phyloP scores from a whole-genome alignment of 2,888 invertebrate species.

The Zhuqinia jingwanae region DNA sequence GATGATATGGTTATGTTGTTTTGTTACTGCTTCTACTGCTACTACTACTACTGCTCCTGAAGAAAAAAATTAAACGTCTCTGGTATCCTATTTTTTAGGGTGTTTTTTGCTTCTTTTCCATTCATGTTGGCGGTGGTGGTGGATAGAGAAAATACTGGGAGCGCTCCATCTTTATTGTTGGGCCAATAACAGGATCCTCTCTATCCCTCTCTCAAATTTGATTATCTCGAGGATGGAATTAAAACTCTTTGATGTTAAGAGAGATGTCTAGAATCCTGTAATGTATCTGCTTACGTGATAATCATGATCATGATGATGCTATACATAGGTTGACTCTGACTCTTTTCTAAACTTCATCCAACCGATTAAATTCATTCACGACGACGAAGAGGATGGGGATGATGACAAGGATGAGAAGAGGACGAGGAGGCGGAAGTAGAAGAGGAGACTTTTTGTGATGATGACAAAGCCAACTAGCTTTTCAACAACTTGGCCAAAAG shows the following conservation, averaged over 20 bases:
- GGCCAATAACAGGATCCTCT: slow-evolving; percentile 60
- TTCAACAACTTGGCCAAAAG: no score
- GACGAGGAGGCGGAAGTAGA: no score
- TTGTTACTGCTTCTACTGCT: no score
- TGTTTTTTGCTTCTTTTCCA: not conserved
- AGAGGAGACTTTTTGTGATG: slow-evolving; percentile 8
- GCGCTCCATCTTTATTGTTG: slow-evolving; percentile 40
- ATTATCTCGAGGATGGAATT: slow-evolving; percentile 52
- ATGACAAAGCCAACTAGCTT: slow-evolving; percentile 6
- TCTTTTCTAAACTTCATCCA: slow-evolving; percentile 44
- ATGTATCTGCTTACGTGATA: slow-evolving; percentile 15
- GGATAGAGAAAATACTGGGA: no score
- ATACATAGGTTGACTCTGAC: slow-evolving; percentile 9
- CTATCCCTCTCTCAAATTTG: slow-evolving; percentile 44
- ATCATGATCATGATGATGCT: not conserved
- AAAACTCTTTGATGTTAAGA: slow-evolving; percentile 59
- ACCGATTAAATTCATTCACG: slow-evolving; percentile 52
- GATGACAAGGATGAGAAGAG: no score
- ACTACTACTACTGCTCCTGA: no score
- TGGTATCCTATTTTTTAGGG: slow-evolving; percentile 4
- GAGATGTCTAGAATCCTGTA: slow-evolving; percentile 24
- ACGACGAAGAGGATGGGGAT: not conserved
- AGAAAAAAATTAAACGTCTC: slow-evolving; percentile 13
- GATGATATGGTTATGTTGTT: slow-evolving; percentile 6
- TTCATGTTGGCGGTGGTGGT: not conserved